phyloP scores from a whole-genome alignment of 2,888 invertebrate genomes.

The Euplexia lucipara region DNA sequence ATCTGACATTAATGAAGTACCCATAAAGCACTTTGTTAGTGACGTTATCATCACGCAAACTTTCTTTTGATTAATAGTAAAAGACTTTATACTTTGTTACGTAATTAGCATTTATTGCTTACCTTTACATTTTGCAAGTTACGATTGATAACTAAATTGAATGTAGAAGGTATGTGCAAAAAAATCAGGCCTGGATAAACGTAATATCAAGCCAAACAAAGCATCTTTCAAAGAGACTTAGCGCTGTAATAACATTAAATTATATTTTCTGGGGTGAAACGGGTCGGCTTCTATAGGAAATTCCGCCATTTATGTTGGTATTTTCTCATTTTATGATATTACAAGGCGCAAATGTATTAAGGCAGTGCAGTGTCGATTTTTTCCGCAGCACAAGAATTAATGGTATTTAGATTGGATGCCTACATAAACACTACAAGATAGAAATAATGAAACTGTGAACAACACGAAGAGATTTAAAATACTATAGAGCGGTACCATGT shows the following conservation, averaged over 20 bases:
- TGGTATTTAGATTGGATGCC: background rate
- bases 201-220: slow-evolving; percentile 11
- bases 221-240: slow-evolving; percentile 11
- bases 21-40: background rate
- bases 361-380: background rate
- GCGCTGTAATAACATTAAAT: slow-evolving; percentile 16
- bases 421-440: no score
- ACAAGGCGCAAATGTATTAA: background rate
- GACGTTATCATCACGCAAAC: slow-evolving; percentile 2
- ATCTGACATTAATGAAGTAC: slow-evolving; percentile 1
- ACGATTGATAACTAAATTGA: slow-evolving; percentile 38
- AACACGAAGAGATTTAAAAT: no score
- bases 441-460: slow-evolving; percentile 2
- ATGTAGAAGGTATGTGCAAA: background rate
- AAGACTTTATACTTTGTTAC: slow-evolving; percentile 2
- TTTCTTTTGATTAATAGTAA: slow-evolving; percentile 30
- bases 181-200: slow-evolving; percentile 15
- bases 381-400: no score
- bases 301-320: slow-evolving; percentile 2
- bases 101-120: slow-evolving; percentile 27
- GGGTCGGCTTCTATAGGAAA: slow-evolving; percentile 12
- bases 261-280: slow-evolving; percentile 7
- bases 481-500: no score
- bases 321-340: slow-evolving; percentile 26
- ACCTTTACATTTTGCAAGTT: slow-evolving; percentile 33